Conservation (phyloP, 2,888 invertebrate species). For the Noctua janthe region DNA sequence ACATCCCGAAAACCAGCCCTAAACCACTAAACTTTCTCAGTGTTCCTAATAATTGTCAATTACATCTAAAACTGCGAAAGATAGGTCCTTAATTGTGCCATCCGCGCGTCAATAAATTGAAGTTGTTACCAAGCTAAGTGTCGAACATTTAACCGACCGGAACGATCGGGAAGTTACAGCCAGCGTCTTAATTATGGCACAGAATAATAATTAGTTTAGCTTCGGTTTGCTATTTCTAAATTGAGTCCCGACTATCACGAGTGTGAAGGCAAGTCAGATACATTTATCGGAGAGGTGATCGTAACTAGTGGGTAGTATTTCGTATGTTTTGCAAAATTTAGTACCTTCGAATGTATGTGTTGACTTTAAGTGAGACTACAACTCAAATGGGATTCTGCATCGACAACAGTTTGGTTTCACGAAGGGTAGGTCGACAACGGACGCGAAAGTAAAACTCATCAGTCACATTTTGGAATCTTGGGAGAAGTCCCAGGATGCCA, state of each 20-base stretch:
- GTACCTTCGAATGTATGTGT: background rate
- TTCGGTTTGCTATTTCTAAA: constrained; percentile 57
- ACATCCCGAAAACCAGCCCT: background rate
- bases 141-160: constrained; percentile 66
- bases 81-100: constrained; percentile 30
- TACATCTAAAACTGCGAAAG: constrained; percentile 21
- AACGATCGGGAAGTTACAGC: constrained; percentile 74
- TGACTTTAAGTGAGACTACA: background rate
- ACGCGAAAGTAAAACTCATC: too few species aligned
- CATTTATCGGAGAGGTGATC: constrained; percentile 1
- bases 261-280: constrained; percentile 18
- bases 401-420: too few species aligned
- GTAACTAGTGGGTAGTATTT: background rate
- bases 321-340: constrained; percentile 11
- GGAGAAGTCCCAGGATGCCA: too few species aligned
- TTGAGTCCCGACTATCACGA: constrained; percentile 34
- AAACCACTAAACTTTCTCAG: background rate
- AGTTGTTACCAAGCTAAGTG: constrained; percentile 62
- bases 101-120: constrained; percentile 52
- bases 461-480: too few species aligned
- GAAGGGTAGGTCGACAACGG: too few species aligned
- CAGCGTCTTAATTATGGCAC: constrained; percentile 71
- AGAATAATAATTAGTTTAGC: constrained; percentile 76
- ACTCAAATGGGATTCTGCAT: too few species aligned
- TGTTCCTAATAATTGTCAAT: constrained; percentile 8